Conservation (phyloP, 2,113 vertebrate genomes). For the Probosciger aterrimus region DNA sequence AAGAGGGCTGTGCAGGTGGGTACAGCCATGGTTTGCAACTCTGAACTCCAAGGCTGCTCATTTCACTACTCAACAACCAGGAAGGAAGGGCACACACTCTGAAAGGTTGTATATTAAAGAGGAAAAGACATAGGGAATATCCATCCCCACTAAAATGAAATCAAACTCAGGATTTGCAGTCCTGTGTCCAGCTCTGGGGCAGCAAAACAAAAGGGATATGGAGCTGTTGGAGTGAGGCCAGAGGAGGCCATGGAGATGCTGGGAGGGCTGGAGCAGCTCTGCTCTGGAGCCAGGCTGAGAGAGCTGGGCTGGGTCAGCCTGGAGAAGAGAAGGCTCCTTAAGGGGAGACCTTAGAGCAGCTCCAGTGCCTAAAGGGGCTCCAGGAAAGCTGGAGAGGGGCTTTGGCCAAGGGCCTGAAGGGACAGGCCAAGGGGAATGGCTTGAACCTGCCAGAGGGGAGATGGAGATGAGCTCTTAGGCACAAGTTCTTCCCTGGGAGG, state of each 20-base stretch:
- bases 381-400: too few species aligned
- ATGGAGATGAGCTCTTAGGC: too few species aligned
- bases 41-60: not conserved
- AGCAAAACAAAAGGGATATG: not conserved
- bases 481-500: too few species aligned
- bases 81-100: not conserved
- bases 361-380: too few species aligned
- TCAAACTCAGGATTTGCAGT: not conserved
- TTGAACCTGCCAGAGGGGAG: too few species aligned
- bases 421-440: too few species aligned
- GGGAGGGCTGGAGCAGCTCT: not conserved
- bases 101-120: not conserved
- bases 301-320: not conserved
- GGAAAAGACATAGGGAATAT: not conserved
- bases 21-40: not conserved
- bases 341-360: too few species aligned
- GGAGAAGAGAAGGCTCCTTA: too few species aligned
- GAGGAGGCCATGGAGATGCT: not conserved
- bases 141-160: not conserved
- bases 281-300: not conserved
- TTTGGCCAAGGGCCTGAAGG: too few species aligned
- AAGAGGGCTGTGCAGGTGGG: not conserved
- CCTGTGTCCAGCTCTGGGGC: not conserved
- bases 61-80: not conserved
- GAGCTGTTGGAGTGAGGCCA: not conserved